Conservation (phyloP, 2,113 vertebrate species). For the Sula dactylatra region DNA sequence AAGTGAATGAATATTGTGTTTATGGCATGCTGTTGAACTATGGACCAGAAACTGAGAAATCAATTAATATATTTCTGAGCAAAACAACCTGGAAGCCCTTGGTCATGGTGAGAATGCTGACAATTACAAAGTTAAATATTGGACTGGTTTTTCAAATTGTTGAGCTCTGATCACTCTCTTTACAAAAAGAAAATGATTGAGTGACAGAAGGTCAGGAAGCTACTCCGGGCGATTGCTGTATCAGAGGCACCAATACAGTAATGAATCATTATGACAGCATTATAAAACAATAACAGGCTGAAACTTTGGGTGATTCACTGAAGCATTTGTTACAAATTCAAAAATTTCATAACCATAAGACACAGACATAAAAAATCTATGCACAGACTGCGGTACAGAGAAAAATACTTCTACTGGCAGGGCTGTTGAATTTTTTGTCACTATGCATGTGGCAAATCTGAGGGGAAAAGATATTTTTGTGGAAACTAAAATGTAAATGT, state of each 20-base stretch:
- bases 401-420: background rate
- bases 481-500: background rate
- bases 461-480: background rate
- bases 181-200: background rate
- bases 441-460: background rate
- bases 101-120: background rate
- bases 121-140: background rate
- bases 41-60: background rate
- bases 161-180: background rate
- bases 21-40: background rate
- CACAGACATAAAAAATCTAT: background rate
- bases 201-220: background rate
- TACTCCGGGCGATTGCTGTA: background rate
- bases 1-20: background rate
- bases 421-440: background rate
- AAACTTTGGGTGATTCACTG: background rate
- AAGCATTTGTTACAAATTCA: background rate
- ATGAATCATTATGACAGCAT: slow-evolving; percentile 10
- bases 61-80: background rate
- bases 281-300: background rate
- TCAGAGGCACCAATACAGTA: background rate
- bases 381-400: background rate
- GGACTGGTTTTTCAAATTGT: background rate
- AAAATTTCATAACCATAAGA: background rate
- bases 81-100: background rate